Base-by-base conservation (phyloP, 2,113 vertebrate genomes). In the Engystomops pustulosus region DNA sequence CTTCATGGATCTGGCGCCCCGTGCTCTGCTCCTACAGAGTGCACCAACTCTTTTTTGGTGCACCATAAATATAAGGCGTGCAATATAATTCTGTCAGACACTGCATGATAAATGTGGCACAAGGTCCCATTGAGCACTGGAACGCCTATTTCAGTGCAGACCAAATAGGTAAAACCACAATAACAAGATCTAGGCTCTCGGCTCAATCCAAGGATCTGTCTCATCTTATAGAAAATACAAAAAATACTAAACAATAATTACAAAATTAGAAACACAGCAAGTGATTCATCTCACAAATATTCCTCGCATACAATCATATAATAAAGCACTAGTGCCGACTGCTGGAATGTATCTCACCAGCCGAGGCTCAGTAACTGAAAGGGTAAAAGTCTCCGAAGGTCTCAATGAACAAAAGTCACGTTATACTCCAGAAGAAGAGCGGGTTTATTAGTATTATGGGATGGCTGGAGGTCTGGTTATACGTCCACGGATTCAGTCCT, bases 341-440 rank as follows among this genome's bases (percentile, higher is more conserved):
- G n/a, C 30, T 84, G 82, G 82, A 84, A 84, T 84, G 72, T n/a
- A 55, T 77, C 30, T 6, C n/a, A 27, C 71, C 60, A 83, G 51
- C 58, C 18, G 47, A 67, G 55, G 51, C 45, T 76, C 77, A 77
- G 81, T 84, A 67, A 84, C 41, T 14, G 25, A 83, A 83, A 83
- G 81, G 81, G 65, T 83, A 76, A 76, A 65, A 74, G 30, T 49
- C 23, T 82, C 80, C 14, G 25, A 72, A 55, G 45, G 51, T 67
- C 12, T 65, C 34, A 60, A 65, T 45, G 53, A 44, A 83, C 30
- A 83, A 83, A 83, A 76, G 70, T 76, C 70, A 49, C 49, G 25
- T 83, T 83, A 76, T 83, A 27, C 80, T 47, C 38, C 18, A 62
- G 53, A 83, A 83, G 81, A 83, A 80, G 23, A 47, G 74, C 49